phyloP scores from a whole-genome alignment of 2,888 invertebrate genomes.

The Euproctis similis region DNA sequence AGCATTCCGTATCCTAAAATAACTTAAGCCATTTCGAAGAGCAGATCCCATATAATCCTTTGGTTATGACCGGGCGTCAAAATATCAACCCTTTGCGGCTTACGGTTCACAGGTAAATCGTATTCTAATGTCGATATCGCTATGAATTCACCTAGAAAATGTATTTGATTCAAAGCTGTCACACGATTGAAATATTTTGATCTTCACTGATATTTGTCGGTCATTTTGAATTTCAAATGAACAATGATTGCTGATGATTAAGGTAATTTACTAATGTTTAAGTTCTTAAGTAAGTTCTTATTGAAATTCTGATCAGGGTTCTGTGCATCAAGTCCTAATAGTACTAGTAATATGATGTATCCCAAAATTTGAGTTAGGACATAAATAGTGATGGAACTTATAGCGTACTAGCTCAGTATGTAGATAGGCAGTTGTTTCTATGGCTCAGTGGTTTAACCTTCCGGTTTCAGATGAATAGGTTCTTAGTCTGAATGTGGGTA shows the following conservation, averaged over 20 bases:
- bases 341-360: too few relatives aligned
- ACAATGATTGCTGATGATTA: not conserved
- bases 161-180: constrained; percentile 10
- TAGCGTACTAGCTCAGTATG: too few relatives aligned
- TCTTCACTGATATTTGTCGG: constrained; percentile 1
- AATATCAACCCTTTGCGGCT: constrained; percentile 10
- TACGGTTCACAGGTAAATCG: constrained; percentile 19
- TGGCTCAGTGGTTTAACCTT: too few relatives aligned
- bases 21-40: constrained; percentile 11
- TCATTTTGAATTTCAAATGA: not conserved
- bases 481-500: too few relatives aligned
- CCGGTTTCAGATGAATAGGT: too few relatives aligned
- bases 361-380: too few relatives aligned
- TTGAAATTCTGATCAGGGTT: too few relatives aligned
- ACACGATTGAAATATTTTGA: constrained; percentile 8
- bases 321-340: too few relatives aligned
- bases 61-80: constrained; percentile 10
- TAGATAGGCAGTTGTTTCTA: too few relatives aligned
- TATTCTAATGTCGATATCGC: constrained; percentile 13
- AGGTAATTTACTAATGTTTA: too few relatives aligned
- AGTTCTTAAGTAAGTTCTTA: too few relatives aligned
- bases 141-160: constrained; percentile 11
- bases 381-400: too few relatives aligned
- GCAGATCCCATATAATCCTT: constrained; percentile 12
- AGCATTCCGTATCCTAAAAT: constrained; percentile 10